Evolutionary conservation across 2,113 vertebrate genomes (phyloP).

Genomic region (Sigmodon hispidus): DNA sequence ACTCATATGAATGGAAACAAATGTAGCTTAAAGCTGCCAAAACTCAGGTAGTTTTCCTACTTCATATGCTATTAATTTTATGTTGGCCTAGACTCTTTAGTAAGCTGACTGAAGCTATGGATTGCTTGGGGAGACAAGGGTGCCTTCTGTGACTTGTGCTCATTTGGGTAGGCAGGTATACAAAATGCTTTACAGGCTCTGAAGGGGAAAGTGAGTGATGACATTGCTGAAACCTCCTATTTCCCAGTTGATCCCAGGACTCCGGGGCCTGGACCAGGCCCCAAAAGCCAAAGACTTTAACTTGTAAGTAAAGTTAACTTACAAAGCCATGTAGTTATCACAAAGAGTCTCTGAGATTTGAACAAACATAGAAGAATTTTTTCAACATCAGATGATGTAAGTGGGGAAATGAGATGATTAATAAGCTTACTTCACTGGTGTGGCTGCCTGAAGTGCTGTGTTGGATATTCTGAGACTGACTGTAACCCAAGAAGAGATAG

Average conservation of each 20-base stretch:
- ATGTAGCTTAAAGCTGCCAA: background rate
- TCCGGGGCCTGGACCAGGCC: background rate
- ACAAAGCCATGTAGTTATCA: background rate
- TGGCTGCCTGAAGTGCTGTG: background rate
- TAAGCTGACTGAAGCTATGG: background rate
- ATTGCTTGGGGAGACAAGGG: background rate
- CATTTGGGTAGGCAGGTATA: background rate
- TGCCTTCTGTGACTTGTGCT: background rate
- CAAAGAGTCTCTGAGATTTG: background rate
- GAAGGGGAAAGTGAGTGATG: background rate
- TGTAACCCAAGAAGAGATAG: background rate
- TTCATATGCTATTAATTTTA: constrained; percentile 11
- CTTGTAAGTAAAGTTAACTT: background rate
- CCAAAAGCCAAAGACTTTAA: background rate
- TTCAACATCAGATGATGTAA: background rate
- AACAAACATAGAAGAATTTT: background rate
- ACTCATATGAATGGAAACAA: background rate
- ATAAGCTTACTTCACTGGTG: background rate
- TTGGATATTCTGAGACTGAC: background rate
- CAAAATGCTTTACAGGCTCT: background rate
- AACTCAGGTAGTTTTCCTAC: background rate
- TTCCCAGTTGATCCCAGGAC: background rate
- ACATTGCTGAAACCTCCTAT: background rate
- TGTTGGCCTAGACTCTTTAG: background rate
- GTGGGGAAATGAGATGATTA: background rate